phyloP scores from a whole-genome alignment of 2,888 invertebrate species.

The Macrosoma leucophasiata region DNA sequence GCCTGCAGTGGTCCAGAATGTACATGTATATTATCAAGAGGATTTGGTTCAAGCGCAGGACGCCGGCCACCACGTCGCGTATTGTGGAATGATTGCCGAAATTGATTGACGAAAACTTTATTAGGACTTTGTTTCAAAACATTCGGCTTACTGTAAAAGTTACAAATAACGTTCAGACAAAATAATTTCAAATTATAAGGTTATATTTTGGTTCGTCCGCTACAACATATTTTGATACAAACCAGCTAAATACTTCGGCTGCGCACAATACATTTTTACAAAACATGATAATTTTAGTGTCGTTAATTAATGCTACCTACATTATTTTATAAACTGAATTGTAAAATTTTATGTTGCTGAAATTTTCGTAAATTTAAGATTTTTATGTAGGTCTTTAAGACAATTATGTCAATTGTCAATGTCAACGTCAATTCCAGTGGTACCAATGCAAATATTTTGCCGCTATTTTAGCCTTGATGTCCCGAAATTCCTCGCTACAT shows the following conservation, averaged over 20 bases:
- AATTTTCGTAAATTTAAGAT: neutral
- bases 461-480: too few relatives aligned
- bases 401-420: too few relatives aligned
- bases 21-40: conserved; percentile 54
- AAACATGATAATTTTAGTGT: conserved; percentile 50
- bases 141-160: conserved; percentile 35
- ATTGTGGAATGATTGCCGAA: conserved; percentile 55
- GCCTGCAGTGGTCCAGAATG: conserved; percentile 58
- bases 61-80: conserved; percentile 40
- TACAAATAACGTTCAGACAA: too few relatives aligned
- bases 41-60: conserved; percentile 43
- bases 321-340: conserved; percentile 32
- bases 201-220: too few relatives aligned
- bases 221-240: conserved; percentile 26
- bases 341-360: neutral
- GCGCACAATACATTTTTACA: conserved; percentile 57
- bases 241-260: conserved; percentile 56
- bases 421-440: too few relatives aligned
- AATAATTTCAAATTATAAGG: neutral
- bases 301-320: conserved; percentile 36
- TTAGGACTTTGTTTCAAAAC: too few relatives aligned
- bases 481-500: too few relatives aligned
- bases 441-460: too few relatives aligned
- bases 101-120: too few relatives aligned
- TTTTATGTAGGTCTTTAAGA: neutral